Conservation (phyloP, 1,140 invertebrate species). For the Brachystomella parvula region DNA sequence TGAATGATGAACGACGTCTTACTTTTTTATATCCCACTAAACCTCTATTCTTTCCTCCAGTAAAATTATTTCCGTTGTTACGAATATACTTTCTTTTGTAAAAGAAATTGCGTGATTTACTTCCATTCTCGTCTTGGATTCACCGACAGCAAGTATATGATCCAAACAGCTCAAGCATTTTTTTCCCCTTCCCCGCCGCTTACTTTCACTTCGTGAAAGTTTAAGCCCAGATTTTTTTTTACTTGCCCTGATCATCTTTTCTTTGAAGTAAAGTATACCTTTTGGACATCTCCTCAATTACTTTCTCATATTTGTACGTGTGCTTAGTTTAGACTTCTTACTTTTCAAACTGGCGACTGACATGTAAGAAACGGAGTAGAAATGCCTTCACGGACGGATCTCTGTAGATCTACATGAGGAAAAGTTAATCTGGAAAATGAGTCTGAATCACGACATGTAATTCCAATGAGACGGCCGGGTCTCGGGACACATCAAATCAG, state of each 20-base stretch:
- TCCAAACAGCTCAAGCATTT: background rate
- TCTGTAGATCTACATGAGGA: constrained; percentile 6
- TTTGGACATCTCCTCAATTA: too few relatives aligned
- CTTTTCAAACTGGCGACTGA: background rate
- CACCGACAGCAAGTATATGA: background rate
- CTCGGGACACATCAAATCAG: too few relatives aligned
- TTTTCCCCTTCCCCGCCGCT: too few relatives aligned
- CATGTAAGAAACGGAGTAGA: constrained; percentile 5
- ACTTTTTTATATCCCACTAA: background rate
- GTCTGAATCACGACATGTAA: constrained; percentile 32
- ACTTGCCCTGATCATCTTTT: too few relatives aligned
- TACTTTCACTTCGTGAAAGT: too few relatives aligned
- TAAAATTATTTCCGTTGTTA: constrained; percentile 22
- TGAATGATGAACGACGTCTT: background rate
- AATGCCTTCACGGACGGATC: background rate
- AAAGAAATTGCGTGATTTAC: constrained; percentile 25
- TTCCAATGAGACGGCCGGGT: constrained; percentile 13
- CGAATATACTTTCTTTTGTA: background rate
- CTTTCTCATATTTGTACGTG: too few relatives aligned
- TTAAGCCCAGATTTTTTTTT: too few relatives aligned
- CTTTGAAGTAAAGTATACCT: too few relatives aligned
- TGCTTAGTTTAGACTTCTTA: too few relatives aligned
- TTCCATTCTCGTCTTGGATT: constrained; percentile 22
- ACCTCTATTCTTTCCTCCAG: background rate
- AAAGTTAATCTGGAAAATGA: constrained; percentile 36